A percentile compares a stretch with the other conserved stretches of the same genome.
Evolutionary conservation across 2,888 invertebrate genomes (phyloP).

Genomic region (Cabera pusaria): DNA sequence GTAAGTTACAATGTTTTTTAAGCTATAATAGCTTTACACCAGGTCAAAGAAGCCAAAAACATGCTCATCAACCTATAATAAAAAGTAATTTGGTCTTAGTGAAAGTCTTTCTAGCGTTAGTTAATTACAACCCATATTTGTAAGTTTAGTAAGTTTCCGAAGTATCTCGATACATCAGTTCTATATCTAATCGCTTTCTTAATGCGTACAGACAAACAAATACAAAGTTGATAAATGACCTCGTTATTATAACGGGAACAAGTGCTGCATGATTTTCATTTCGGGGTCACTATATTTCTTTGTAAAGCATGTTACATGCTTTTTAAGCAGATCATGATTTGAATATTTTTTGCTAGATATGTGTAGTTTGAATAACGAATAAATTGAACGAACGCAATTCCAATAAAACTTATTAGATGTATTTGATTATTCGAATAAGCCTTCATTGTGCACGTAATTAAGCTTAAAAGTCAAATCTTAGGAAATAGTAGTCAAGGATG

Average conservation of each 20-base stretch:
- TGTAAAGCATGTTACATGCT: conserved; percentile 69
- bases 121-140: conserved; percentile 4
- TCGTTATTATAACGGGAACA: conserved; percentile 79
- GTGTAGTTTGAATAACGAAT: conserved; percentile 16
- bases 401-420: conserved; percentile 17
- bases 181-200: conserved; percentile 43
- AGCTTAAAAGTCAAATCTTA: conserved; percentile 42
- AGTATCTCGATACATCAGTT: conserved; percentile 1
- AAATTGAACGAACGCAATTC: conserved; percentile 15
- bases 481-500: conserved; percentile 54
- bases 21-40: no score
- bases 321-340: conserved; percentile 58
- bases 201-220: conserved; percentile 69
- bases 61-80: no score
- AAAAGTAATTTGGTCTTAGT: no score
- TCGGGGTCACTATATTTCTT: conserved; percentile 74
- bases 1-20: no score
- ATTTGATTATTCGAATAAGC: background rate
- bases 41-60: no score
- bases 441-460: conserved; percentile 33
- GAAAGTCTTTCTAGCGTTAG: background rate
- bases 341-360: conserved; percentile 45
- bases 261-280: conserved; percentile 76
- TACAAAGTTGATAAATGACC: conserved; percentile 76
- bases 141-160: conserved; percentile 1